Percentiles rank a stretch among this genome's conserved stretches.
Evolutionary conservation across 2,888 invertebrate species (phyloP).

Genomic region (Drosophila mayaguana): DNA sequence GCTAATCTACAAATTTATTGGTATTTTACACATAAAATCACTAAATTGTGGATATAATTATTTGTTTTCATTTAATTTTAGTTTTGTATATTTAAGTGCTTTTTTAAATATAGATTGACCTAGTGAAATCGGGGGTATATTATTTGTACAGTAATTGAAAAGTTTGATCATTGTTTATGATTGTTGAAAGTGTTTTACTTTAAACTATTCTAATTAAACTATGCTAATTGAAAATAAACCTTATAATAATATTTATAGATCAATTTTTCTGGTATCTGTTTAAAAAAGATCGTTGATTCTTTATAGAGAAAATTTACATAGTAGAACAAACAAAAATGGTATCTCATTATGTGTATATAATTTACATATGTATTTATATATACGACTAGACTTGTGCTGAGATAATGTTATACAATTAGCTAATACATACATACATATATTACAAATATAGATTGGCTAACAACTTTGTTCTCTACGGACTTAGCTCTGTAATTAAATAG

Average conservation of each 20-base stretch:
- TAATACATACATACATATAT: constrained; percentile 28
- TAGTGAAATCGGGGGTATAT: constrained; percentile 32
- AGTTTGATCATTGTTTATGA: constrained; percentile 30
- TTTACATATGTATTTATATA: not conserved
- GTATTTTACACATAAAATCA: constrained; percentile 49
- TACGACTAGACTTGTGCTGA: constrained; percentile 70
- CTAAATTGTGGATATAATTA: constrained; percentile 37
- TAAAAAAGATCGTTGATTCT: constrained; percentile 33
- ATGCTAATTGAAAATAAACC: constrained; percentile 34
- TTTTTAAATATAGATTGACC: constrained; percentile 26
- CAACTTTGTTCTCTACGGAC: constrained; percentile 16
- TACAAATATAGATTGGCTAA: constrained; percentile 27
- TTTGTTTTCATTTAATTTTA: constrained; percentile 3
- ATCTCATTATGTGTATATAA: constrained; percentile 11
- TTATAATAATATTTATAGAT: constrained; percentile 20
- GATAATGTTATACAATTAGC: constrained; percentile 43
- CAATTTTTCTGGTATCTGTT: not conserved
- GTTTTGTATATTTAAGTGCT: constrained; percentile 24
- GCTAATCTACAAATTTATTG: constrained; percentile 45
- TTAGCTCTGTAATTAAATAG: not conserved
- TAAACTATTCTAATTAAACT: constrained; percentile 28
- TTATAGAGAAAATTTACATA: not conserved
- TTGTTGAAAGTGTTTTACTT: constrained; percentile 23
- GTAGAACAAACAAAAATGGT: not conserved
- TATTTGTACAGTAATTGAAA: constrained; percentile 60